Base-by-base conservation (phyloP, 92 coral and sea anemone species). In the Nematostella vectensis region DNA sequence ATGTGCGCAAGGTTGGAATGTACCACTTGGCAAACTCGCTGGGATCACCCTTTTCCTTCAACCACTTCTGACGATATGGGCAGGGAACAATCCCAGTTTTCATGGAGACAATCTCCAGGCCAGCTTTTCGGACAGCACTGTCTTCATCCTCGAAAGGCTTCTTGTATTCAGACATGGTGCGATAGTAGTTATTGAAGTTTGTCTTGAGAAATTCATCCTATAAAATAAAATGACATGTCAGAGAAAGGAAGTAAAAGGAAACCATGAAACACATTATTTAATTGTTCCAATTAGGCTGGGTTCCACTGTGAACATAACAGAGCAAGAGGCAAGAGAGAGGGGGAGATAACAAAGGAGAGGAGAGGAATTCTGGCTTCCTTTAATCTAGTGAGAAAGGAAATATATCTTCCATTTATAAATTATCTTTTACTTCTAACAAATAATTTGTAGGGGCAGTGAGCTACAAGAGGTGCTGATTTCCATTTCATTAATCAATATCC, bases 141-240 rank as follows among this genome's bases (percentile, higher is more conserved):
- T 69, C 75, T n/a, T 23, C 21, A 1, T 58, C 53, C 15, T 63
- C 69, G 55, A 83, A 83, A 17, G 87, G 94, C 45, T 74, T 52
- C 68, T 69, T 83, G 75, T 62, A 83, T 57, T 83, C 94, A 18
- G 63, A 54, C 1, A 83, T 50, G 1, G 86, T 72, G 45, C 93
- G 82, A 37, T 58, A 78, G 59, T 83, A 83, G 38, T 63, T 73
- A 23, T 57, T 48, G 60, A 78, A 78, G 16, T 78, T 83, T 18
- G 93, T 83, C 61, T 44, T 65, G 31, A 50, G 28, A 60, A 83
- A 83, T 59, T 83, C 93, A 0, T 78, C 77, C 93, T 83, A 38
- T 11, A 40, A 44, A 55, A 9, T 23, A 3, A 31, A 15, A 25
- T 18, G 16, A 4, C 13, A 2, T 18, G 21, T 3, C 0, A 1